These are phyloP conservation scores for Mus musculus DNA, from an alignment of 2,113 vertebrate genomes.

Conservation along the genomic window GRCm39 chr6:108664001-108664500, in stretches of 20 bases:
- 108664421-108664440: too few species aligned
- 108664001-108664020: too few species aligned
- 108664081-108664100: not conserved
- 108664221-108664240: not conserved
- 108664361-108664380: not conserved
- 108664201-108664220: not conserved
- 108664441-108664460: not conserved
- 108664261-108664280: not conserved
- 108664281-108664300: accelerated
- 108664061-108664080: accelerated
- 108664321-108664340: not conserved
- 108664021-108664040: not conserved
- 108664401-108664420: accelerated
- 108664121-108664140: not conserved
- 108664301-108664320: not conserved
- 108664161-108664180: not conserved
- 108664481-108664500: not conserved
- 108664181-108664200: not conserved
- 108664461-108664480: not conserved
- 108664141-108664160: not conserved
- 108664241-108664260: not conserved
- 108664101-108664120: not conserved
- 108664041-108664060: not conserved
- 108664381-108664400: not conserved
- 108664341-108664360: not conserved